Percentiles rank a stretch among this genome's conserved stretches.
phyloP scores from a whole-genome alignment of 2,113 vertebrate genomes.

The Cyprinodon tularosa region DNA sequence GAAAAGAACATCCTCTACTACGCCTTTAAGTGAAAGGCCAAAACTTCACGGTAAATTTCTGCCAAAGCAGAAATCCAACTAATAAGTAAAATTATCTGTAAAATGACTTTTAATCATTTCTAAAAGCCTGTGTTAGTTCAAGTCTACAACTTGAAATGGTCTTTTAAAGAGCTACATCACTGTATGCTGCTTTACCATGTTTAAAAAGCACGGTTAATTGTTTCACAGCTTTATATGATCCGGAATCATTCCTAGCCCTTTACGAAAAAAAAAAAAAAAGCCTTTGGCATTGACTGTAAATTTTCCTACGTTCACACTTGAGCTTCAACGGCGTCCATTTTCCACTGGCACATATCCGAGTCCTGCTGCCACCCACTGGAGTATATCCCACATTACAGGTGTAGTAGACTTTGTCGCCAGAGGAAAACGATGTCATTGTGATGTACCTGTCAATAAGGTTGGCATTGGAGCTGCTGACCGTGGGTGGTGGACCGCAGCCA shows the following conservation, averaged over 20 bases:
- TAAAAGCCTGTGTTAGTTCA: too few relatives aligned
- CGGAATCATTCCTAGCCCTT: not conserved
- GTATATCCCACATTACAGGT: conserved; percentile 48
- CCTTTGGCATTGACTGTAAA: not conserved
- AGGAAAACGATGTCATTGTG: conserved; percentile 13
- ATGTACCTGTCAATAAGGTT: conserved; percentile 35
- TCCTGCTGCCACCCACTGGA: conserved; percentile 30
- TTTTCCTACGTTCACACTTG: conserved; percentile 60
- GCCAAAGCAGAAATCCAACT: not conserved
- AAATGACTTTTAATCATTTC: not conserved
- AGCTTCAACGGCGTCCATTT: conserved; percentile 50
- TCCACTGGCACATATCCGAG: conserved; percentile 30
- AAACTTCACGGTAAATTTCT: not conserved
- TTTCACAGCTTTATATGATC: not conserved
- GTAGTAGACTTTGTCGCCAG: conserved; percentile 41
- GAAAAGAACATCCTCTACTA: too few relatives aligned
- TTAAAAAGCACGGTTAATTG: too few relatives aligned
- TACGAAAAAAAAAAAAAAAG: not conserved
- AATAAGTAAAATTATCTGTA: not conserved
- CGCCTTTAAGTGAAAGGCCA: too few relatives aligned
- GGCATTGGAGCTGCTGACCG: not conserved
- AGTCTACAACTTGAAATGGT: too few relatives aligned
- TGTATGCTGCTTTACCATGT: too few relatives aligned
- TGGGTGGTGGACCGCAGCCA: conserved; percentile 36
- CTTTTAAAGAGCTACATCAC: too few relatives aligned